Conservation (phyloP, 1,140 invertebrate species). For the Caenorhabditis inopinata region DNA sequence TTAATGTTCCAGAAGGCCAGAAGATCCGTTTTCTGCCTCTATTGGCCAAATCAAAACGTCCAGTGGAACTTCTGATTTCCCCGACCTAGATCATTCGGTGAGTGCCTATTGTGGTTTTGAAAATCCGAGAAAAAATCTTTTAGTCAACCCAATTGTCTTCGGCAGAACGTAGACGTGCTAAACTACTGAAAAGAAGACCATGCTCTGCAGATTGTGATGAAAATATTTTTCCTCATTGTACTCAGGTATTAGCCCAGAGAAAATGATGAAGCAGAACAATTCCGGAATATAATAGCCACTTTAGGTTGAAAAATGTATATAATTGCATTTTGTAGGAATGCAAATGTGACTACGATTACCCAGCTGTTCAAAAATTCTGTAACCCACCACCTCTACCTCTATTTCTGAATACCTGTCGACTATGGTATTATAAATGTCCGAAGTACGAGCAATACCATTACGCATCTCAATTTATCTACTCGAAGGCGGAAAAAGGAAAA, state of each 20-base stretch:
- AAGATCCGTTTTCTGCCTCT: not conserved
- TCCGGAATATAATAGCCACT: no score
- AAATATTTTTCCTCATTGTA: constrained; percentile 44
- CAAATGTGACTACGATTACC: constrained; percentile 57
- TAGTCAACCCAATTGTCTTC: not conserved
- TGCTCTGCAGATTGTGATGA: constrained; percentile 48
- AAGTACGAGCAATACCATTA: constrained; percentile 54
- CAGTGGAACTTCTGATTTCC: not conserved
- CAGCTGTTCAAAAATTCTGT: constrained; percentile 53
- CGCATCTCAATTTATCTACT: constrained; percentile 56
- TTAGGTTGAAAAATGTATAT: no score
- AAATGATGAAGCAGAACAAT: no score
- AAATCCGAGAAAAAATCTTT: not conserved
- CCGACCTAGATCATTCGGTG: constrained; percentile 33
- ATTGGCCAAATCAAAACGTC: not conserved
- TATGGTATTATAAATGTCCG: constrained; percentile 42
- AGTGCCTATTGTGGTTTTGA: not conserved
- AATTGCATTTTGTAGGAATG: constrained; percentile 36
- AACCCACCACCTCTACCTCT: constrained; percentile 54
- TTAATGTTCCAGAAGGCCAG: not conserved
- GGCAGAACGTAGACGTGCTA: not conserved
- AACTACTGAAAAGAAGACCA: constrained; percentile 10
- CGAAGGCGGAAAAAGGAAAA: constrained; percentile 58
- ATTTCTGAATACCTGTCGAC: constrained; percentile 53
- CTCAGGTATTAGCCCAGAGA: no score